These are phyloP conservation scores for Acholoe squamosa DNA, from an alignment of 2,888 invertebrate species.

Conservation along the genomic window DNA sequence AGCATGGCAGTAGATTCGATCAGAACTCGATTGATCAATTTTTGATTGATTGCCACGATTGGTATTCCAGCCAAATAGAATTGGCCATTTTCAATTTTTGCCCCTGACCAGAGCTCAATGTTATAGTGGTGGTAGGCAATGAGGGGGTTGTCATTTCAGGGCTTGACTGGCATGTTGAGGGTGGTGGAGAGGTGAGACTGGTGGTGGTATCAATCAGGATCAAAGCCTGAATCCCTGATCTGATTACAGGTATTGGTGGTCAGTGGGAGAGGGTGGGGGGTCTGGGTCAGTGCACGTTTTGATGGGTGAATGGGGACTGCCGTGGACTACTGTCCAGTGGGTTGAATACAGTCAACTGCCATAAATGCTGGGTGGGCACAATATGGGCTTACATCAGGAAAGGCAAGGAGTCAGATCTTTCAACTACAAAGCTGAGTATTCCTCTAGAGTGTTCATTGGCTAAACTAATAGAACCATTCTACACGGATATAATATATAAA, in stretches of 20 bases:
- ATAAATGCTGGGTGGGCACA: too few relatives aligned
- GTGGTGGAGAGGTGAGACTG: neutral
- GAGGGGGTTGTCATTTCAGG: neutral
- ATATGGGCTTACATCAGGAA: too few relatives aligned
- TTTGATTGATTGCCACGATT: constrained; percentile 8
- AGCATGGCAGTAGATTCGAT: neutral
- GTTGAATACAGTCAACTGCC: too few relatives aligned
- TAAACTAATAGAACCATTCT: too few relatives aligned
- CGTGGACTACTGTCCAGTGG: too few relatives aligned
- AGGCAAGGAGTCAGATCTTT: too few relatives aligned
- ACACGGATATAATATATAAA: too few relatives aligned
- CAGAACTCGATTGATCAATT: neutral
- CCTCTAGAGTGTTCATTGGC: too few relatives aligned
- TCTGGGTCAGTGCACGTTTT: neutral
- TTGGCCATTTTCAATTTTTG: constrained; percentile 23
- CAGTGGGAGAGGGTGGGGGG: neutral
- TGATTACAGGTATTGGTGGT: constrained; percentile 43
- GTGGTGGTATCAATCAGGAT: constrained; percentile 34
- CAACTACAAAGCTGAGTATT: too few relatives aligned
- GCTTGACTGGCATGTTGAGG: neutral
- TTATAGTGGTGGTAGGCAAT: neutral
- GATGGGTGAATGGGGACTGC: too few relatives aligned
- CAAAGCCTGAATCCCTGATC: constrained; percentile 18
- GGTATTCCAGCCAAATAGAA: constrained; percentile 6
- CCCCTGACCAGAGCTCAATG: neutral